Evolutionary conservation across 2,113 vertebrate species (phyloP).

Genomic region (Corythaeola cristata): DNA sequence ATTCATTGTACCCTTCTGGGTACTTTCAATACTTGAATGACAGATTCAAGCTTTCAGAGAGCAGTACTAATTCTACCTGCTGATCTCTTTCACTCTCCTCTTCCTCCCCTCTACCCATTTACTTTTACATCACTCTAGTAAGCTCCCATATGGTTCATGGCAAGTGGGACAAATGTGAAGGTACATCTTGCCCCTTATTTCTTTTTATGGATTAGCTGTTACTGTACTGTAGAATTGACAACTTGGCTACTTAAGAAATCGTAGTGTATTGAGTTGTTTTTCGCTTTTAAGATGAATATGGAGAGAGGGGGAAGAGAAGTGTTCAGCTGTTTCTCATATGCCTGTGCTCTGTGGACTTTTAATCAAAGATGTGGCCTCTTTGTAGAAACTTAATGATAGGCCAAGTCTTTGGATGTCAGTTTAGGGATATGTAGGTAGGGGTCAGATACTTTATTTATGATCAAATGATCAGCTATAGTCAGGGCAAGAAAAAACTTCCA

Average conservation of each 20-base stretch:
- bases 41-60: slow-evolving; percentile 74
- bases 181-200: slow-evolving; percentile 27
- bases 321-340: background rate
- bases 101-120: slow-evolving; percentile 36
- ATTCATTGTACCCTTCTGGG: slow-evolving; percentile 58
- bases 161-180: slow-evolving; percentile 64
- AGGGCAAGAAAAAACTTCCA: slow-evolving; percentile 58
- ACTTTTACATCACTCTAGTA: slow-evolving; percentile 36
- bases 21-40: slow-evolving; percentile 79
- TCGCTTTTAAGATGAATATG: slow-evolving; percentile 25
- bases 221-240: slow-evolving; percentile 53
- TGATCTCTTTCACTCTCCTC: slow-evolving; percentile 54
- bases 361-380: slow-evolving; percentile 66
- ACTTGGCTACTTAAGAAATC: slow-evolving; percentile 20
- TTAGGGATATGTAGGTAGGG: slow-evolving; percentile 67
- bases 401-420: slow-evolving; percentile 58
- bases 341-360: slow-evolving; percentile 71
- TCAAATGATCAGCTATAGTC: slow-evolving; percentile 69
- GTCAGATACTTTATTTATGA: slow-evolving; percentile 73
- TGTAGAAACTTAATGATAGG: slow-evolving; percentile 46
- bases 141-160: slow-evolving; percentile 5
- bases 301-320: slow-evolving; percentile 56
- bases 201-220: slow-evolving; percentile 1
- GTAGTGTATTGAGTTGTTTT: background rate
- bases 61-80: slow-evolving; percentile 71